Conservation (phyloP, 2,797 vertebrate species). For the Tiaroga cobitis region DNA sequence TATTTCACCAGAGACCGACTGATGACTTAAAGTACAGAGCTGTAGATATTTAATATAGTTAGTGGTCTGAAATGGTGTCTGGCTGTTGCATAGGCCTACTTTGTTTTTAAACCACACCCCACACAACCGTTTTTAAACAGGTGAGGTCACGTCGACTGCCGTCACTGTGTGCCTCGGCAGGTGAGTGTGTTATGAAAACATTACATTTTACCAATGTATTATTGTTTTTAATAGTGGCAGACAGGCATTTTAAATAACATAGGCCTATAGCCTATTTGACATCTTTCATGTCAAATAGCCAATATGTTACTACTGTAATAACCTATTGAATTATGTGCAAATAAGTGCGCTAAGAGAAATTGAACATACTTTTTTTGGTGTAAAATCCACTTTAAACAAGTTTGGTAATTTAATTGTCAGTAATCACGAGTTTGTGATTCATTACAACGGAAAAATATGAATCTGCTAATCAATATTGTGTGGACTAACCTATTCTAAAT, state of each 20-base stretch:
- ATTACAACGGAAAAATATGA: neutral
- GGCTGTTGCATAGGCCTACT: neutral
- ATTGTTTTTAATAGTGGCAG: neutral
- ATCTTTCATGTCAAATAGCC: neutral
- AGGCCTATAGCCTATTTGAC: neutral
- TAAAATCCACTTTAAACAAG: neutral
- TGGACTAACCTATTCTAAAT: neutral
- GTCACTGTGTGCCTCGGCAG: neutral
- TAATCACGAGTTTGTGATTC: neutral
- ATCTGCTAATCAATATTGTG: neutral
- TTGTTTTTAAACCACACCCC: slow-evolving; percentile 27
- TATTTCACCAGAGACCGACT: neutral
- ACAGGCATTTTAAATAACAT: neutral
- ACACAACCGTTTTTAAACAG: slow-evolving; percentile 3
- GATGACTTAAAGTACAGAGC: neutral
- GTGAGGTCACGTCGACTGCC: neutral
- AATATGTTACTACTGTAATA: neutral
- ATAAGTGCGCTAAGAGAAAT: neutral
- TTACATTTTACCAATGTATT: neutral
- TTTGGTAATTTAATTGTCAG: neutral
- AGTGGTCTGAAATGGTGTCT: neutral
- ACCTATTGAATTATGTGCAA: neutral
- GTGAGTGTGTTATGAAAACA: slow-evolving; percentile 16
- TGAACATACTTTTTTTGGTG: neutral
- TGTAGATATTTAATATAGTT: neutral